A percentile compares a stretch with the other conserved stretches of the same genome.
Evolutionary conservation across 2,113 vertebrate genomes (phyloP).

Genomic region (Sarotherodon lohbergeri): DNA sequence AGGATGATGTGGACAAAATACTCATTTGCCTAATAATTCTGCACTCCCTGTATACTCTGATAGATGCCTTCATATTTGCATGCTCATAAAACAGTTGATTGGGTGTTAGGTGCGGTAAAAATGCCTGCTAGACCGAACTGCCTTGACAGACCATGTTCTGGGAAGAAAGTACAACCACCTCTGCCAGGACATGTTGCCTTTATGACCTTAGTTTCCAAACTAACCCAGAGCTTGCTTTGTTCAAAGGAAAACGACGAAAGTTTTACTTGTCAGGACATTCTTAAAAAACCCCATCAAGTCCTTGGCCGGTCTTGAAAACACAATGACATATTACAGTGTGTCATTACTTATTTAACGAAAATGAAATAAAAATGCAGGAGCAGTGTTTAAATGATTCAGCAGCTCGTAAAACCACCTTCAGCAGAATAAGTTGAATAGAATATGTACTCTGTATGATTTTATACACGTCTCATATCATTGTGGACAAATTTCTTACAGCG

Average conservation of each 20-base stretch:
- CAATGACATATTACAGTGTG: neutral
- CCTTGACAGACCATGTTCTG: neutral
- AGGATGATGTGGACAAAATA: too few relatives aligned
- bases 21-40: too few relatives aligned
- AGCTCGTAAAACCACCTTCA: neutral
- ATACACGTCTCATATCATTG: neutral
- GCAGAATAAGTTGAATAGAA: neutral
- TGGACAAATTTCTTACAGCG: neutral
- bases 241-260: neutral
- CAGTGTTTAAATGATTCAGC: neutral
- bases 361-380: neutral
- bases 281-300: accelerated
- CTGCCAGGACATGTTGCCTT: neutral
- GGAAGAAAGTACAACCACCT: neutral
- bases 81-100: neutral
- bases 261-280: neutral
- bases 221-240: neutral
- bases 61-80: neutral
- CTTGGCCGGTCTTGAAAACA: neutral
- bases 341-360: neutral
- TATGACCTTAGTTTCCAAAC: neutral
- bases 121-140: neutral
- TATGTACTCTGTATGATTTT: neutral
- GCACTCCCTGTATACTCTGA: neutral
- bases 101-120: neutral